Evolutionary conservation across 2,113 vertebrate genomes (phyloP).

Genomic region (Rhabdomys dilectus): DNA sequence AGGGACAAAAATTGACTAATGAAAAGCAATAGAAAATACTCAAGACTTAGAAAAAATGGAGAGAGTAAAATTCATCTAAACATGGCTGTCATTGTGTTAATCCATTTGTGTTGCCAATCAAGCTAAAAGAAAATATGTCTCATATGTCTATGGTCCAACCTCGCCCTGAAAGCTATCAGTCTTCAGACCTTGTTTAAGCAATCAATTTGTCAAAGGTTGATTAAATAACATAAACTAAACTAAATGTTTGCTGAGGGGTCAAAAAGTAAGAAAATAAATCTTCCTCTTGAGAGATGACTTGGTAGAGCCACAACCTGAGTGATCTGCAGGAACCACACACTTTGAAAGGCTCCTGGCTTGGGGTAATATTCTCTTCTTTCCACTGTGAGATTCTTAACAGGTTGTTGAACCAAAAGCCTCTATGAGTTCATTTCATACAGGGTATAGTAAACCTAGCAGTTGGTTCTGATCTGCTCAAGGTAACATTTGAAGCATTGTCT

Average conservation of each 20-base stretch:
- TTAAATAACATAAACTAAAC: conserved; percentile 56
- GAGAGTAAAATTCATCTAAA: not conserved
- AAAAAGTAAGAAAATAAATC: conserved; percentile 26
- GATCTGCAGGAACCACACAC: not conserved
- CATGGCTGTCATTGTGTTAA: not conserved
- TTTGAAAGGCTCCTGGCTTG: not conserved
- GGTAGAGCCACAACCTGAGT: not conserved
- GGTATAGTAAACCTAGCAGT: not conserved
- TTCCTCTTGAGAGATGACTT: not conserved
- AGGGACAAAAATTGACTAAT: not conserved
- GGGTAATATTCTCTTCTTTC: not conserved
- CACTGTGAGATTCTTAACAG: conserved; percentile 11
- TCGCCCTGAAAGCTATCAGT: not conserved
- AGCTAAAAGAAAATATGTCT: not conserved
- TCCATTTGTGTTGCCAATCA: not conserved
- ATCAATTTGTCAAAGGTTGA: conserved; percentile 36
- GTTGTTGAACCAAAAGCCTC: not conserved
- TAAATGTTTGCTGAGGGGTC: not conserved
- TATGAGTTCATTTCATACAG: not conserved
- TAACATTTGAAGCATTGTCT: conserved; percentile 49
- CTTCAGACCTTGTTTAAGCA: conserved; percentile 23
- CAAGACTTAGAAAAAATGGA: not conserved
- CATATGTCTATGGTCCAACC: not conserved
- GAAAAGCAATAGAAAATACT: not conserved
- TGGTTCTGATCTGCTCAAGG: not conserved